A percentile compares a stretch with the other conserved stretches of the same genome.
These are phyloP conservation scores for Lordiphosa fenestrarum DNA, from an alignment of 2,888 invertebrate species.

Conservation along the genomic window DNA sequence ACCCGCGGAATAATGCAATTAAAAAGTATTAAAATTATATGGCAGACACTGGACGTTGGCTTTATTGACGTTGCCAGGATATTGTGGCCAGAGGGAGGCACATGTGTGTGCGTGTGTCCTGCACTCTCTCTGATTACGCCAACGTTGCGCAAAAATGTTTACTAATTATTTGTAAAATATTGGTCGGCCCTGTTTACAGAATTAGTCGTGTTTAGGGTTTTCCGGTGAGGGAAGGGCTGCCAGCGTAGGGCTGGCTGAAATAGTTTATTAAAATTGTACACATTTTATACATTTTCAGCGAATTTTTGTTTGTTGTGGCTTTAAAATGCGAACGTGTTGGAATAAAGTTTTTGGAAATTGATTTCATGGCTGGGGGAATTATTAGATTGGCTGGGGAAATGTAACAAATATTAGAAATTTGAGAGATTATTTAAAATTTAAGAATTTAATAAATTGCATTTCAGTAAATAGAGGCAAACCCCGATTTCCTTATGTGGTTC, in stretches of 20 bases:
- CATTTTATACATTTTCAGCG: constrained; percentile 30
- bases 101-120: neutral
- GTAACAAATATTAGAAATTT: too few species aligned
- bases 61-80: constrained; percentile 51
- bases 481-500: too few species aligned
- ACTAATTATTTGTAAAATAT: constrained; percentile 71
- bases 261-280: constrained; percentile 34
- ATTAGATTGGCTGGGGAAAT: too few species aligned
- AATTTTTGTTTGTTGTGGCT: constrained; percentile 10
- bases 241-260: constrained; percentile 7
- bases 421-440: too few species aligned
- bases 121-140: constrained; percentile 21
- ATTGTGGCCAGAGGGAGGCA: constrained; percentile 31
- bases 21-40: constrained; percentile 69
- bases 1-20: constrained; percentile 46
- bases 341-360: too few species aligned
- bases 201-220: constrained; percentile 35
- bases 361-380: too few species aligned
- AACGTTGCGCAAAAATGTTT: constrained; percentile 50
- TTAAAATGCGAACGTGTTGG: neutral
- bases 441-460: too few species aligned
- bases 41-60: constrained; percentile 24
- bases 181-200: constrained; percentile 53
- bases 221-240: neutral
- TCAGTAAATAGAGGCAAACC: too few species aligned